Conservation (phyloP, 2,113 vertebrate species). For the Chlamydotis undulata region DNA sequence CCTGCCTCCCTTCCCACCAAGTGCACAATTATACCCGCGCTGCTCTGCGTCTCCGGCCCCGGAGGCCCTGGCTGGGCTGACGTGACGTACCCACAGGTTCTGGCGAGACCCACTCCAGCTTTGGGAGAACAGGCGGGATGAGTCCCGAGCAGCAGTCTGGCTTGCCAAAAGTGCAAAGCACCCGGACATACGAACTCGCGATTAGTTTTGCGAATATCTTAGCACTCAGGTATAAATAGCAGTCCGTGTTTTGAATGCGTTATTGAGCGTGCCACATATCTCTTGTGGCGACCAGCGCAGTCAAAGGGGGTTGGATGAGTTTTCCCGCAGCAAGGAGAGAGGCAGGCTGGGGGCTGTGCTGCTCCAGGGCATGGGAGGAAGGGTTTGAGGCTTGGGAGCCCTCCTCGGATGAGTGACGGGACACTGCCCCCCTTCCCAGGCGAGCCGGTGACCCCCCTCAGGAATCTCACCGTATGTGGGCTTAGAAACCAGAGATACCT, state of each 20-base stretch:
- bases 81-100: rapidly evolving
- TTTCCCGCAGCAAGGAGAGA: neutral
- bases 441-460: neutral
- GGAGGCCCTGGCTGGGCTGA: rapidly evolving
- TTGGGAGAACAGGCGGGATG: rapidly evolving
- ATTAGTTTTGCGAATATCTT: neutral
- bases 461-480: rapidly evolving
- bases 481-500: too few relatives aligned
- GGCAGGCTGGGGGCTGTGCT: neutral
- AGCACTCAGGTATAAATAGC: neutral
- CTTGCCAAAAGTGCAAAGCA: neutral
- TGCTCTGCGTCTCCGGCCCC: neutral
- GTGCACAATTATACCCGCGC: rapidly evolving
- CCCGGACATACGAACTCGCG: neutral
- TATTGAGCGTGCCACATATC: neutral
- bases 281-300: rapidly evolving
- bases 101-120: rapidly evolving
- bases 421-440: rapidly evolving
- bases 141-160: neutral
- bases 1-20: neutral
- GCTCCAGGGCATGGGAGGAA: neutral
- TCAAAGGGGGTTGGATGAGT: neutral
- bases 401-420: neutral
- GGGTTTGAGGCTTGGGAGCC: neutral
- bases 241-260: neutral